Evolutionary conservation across 1,140 invertebrate genomes (phyloP).

Genomic region (Heliconius eleuchia): DNA sequence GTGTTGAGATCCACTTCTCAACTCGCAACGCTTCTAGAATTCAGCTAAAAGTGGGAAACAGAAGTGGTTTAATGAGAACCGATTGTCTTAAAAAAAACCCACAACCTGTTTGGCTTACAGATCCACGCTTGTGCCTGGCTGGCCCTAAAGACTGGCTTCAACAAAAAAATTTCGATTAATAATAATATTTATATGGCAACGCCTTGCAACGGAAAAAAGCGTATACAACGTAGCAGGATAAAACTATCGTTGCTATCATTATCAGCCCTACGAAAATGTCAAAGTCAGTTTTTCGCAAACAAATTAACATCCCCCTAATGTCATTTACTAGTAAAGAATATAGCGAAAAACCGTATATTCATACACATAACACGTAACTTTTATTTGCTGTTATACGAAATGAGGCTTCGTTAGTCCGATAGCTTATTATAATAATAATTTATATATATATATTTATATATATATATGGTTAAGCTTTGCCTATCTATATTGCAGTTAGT

Average conservation of each 20-base stretch:
- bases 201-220: too few relatives aligned
- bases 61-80: too few relatives aligned
- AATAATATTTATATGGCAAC: too few relatives aligned
- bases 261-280: neutral
- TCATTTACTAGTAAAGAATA: neutral
- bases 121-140: too few relatives aligned
- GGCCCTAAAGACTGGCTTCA: too few relatives aligned
- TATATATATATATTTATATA: neutral
- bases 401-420: neutral
- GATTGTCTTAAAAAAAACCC: too few relatives aligned
- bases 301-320: neutral
- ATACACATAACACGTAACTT: neutral
- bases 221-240: too few relatives aligned
- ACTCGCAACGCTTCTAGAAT: too few relatives aligned
- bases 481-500: neutral
- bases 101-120: too few relatives aligned
- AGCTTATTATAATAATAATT: neutral
- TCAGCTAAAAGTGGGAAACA: too few relatives aligned
- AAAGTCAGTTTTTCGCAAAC: neutral
- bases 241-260: neutral
- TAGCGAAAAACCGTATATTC: neutral
- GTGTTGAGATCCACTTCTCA: too few relatives aligned
- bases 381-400: slow-evolving; percentile 2
- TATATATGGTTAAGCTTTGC: neutral
- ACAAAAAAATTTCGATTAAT: neutral